A percentile compares a stretch with the other conserved stretches of the same genome.
These are phyloP conservation scores for Neomicropteryx cornuta DNA, from an alignment of 1,140 invertebrate genomes.

Conservation along the genomic window DNA sequence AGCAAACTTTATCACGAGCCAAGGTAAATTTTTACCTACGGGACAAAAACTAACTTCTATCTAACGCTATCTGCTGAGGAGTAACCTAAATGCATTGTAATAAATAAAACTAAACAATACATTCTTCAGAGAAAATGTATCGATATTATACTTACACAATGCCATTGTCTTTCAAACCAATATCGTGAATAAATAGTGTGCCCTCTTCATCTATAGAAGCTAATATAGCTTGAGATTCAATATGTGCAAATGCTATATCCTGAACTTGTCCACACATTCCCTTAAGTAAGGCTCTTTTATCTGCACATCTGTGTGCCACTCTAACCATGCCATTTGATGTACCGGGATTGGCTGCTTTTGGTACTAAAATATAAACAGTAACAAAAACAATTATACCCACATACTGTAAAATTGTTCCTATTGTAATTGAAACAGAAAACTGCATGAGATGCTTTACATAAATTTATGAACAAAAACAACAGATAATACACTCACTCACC, in stretches of 20 bases:
- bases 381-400: conserved; percentile 4
- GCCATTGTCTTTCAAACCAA: conserved; percentile 49
- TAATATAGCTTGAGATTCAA: conserved; percentile 61
- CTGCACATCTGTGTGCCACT: conserved; percentile 65
- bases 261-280: conserved; percentile 74
- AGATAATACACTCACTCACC: no score
- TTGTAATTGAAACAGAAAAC: conserved; percentile 1
- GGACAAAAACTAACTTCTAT: background rate
- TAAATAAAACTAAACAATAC: background rate
- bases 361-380: conserved; percentile 22
- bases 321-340: conserved; percentile 68
- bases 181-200: conserved; percentile 70
- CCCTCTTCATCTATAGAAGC: conserved; percentile 79
- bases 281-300: conserved; percentile 71
- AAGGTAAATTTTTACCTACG: background rate
- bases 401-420: no score
- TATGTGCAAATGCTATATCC: conserved; percentile 83
- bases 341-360: conserved; percentile 39
- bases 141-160: conserved; percentile 29
- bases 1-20: background rate
- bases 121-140: conserved; percentile 3
- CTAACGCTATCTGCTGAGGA: background rate
- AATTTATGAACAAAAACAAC: no score
- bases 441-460: no score
- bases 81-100: background rate